Percentiles rank a stretch among this genome's conserved stretches.
phyloP scores from a whole-genome alignment of 2,113 vertebrate genomes.

The Lagopus muta region DNA sequence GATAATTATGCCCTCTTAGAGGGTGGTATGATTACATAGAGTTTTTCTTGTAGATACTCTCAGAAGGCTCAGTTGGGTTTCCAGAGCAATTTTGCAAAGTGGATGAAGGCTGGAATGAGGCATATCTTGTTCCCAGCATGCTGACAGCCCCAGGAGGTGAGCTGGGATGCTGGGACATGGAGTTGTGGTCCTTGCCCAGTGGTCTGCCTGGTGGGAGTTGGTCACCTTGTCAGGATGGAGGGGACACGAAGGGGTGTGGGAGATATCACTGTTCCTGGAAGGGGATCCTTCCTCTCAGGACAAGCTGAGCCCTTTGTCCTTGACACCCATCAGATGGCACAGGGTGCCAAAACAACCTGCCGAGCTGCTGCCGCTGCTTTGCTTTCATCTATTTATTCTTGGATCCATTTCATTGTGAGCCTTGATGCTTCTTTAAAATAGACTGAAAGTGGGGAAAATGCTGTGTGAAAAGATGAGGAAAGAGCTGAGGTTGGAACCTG shows the following conservation, averaged over 20 bases:
- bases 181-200: background rate
- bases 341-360: background rate
- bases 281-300: background rate
- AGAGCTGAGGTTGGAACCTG: background rate
- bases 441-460: background rate
- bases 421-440: background rate
- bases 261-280: background rate
- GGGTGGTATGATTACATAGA: background rate
- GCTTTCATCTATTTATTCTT: background rate
- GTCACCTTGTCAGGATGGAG: accelerated
- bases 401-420: background rate
- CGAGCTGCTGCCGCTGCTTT: background rate
- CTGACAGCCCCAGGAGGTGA: background rate
- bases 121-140: accelerated
- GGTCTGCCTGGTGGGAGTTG: background rate
- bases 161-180: too few relatives aligned
- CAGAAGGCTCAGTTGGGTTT: background rate
- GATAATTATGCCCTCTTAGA: background rate
- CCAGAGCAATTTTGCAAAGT: background rate
- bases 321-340: background rate
- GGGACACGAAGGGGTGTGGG: accelerated
- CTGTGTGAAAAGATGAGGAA: accelerated
- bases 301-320: accelerated
- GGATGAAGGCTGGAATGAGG: accelerated
- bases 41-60: background rate